A percentile compares a stretch with the other conserved stretches of the same genome.
phyloP scores from a whole-genome alignment of 2,113 vertebrate species.

The Empidonax alnorum region DNA sequence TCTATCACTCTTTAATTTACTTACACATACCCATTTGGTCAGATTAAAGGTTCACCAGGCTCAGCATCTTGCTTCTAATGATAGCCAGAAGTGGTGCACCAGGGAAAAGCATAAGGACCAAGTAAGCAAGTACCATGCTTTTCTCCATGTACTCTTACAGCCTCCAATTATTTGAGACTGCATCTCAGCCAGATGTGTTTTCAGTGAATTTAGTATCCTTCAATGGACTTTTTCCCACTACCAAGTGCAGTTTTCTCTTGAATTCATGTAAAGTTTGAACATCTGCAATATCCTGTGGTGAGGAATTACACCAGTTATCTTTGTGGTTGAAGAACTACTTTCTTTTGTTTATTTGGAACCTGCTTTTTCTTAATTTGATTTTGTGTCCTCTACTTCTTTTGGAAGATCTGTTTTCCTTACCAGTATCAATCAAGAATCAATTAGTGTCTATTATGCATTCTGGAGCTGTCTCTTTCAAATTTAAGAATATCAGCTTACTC shows the following conservation, averaged over 20 bases:
- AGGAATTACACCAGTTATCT: not conserved
- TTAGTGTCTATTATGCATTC: not conserved
- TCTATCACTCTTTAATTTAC: conserved; percentile 9
- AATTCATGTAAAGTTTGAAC: conserved; percentile 16
- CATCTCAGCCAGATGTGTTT: not conserved
- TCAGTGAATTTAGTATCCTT: not conserved
- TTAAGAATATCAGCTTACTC: not conserved
- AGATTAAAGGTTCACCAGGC: conserved; percentile 42
- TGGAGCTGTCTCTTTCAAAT: not conserved
- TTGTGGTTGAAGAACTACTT: conserved; percentile 11
- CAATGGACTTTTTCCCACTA: not conserved
- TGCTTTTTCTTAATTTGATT: not conserved
- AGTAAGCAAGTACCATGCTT: not conserved
- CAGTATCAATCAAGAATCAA: not conserved
- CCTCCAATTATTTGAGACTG: not conserved
- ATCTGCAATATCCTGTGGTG: conserved; percentile 11
- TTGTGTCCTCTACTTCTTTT: not conserved
- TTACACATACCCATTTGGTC: not conserved
- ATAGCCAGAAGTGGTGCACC: not conserved
- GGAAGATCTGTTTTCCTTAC: not conserved
- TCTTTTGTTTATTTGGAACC: not conserved
- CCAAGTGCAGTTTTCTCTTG: not conserved
- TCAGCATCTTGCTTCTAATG: conserved; percentile 43
- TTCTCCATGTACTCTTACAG: not conserved
- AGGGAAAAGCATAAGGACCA: not conserved